phyloP scores from a whole-genome alignment of 2,797 vertebrate species.

The Acomys russatus region DNA sequence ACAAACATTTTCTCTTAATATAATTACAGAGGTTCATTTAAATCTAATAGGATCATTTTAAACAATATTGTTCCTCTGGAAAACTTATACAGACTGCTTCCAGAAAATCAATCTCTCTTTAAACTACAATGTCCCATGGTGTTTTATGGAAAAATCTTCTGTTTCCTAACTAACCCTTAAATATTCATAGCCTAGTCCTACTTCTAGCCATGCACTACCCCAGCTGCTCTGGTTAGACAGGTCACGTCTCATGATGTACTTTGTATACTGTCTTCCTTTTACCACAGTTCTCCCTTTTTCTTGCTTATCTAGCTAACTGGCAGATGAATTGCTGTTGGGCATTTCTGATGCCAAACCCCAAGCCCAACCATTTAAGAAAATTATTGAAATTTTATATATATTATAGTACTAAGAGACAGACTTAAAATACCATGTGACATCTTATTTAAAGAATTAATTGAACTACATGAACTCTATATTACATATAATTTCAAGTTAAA shows the following conservation, averaged over 20 bases:
- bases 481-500: background rate
- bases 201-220: background rate
- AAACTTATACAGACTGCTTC: conserved; percentile 25
- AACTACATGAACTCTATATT: conserved; percentile 3
- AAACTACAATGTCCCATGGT: conserved; percentile 3
- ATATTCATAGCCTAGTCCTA: background rate
- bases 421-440: background rate
- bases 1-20: conserved; percentile 11
- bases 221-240: background rate
- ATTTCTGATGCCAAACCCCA: background rate
- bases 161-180: conserved; percentile 3
- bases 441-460: background rate
- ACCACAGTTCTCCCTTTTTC: background rate
- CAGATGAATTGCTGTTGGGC: background rate
- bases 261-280: background rate
- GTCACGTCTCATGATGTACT: background rate
- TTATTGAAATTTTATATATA: background rate
- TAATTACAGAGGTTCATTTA: conserved; percentile 47
- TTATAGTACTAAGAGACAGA: background rate
- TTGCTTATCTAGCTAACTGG: background rate
- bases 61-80: background rate
- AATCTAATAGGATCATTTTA: conserved; percentile 33
- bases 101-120: conserved; percentile 40
- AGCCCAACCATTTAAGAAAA: conserved; percentile 21
- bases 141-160: background rate